Evolutionary conservation across 1,140 invertebrate species (phyloP).

Genomic region (Pachypeltis micranthus): DNA sequence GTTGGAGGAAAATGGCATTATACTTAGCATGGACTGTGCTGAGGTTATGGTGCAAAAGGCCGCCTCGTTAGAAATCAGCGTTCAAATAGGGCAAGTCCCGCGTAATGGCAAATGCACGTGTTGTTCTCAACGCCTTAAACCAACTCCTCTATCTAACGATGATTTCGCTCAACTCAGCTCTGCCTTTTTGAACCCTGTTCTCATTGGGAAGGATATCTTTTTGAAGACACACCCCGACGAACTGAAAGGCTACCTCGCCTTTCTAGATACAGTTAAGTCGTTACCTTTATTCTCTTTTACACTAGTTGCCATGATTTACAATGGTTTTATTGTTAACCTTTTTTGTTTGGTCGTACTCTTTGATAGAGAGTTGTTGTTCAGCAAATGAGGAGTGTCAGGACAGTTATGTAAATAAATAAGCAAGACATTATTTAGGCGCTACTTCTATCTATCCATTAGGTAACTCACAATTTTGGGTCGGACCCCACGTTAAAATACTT

Average conservation of each 20-base stretch:
- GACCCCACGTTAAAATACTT: no score
- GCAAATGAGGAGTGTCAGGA: no score
- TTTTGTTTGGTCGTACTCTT: no score
- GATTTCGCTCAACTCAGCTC: conserved; percentile 49
- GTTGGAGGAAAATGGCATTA: background rate
- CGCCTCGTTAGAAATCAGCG: background rate
- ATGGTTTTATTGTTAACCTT: no score
- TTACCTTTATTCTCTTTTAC: no score
- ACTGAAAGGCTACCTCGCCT: conserved; percentile 48
- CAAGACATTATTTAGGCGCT: no score
- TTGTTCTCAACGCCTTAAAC: conserved; percentile 42
- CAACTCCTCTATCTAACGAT: conserved; percentile 40
- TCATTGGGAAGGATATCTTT: conserved; percentile 58
- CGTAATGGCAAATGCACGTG: conserved; percentile 45
- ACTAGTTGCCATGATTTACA: no score
- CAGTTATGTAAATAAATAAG: no score
- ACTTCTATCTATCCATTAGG: no score
- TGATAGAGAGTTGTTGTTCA: no score
- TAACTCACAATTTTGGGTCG: no score
- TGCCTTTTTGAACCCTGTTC: conserved; percentile 47
- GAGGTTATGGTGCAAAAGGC: background rate
- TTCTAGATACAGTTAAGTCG: conserved; percentile 42
- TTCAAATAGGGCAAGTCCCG: conserved; percentile 14
- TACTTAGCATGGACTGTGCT: background rate
- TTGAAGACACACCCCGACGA: conserved; percentile 58